phyloP scores from a whole-genome alignment of 2,113 vertebrate genomes.

The Chrysochloris asiatica region DNA sequence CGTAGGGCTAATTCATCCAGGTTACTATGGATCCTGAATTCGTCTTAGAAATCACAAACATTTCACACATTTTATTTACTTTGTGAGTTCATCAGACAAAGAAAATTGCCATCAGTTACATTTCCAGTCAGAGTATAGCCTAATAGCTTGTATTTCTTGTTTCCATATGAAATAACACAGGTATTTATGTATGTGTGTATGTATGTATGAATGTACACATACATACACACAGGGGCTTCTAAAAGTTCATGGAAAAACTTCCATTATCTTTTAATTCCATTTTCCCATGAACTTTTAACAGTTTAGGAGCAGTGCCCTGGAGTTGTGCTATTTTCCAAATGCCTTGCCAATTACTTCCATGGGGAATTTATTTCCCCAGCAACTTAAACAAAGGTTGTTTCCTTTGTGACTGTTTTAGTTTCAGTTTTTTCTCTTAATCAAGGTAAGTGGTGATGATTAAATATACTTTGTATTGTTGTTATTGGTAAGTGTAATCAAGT shows the following conservation, averaged over 20 bases:
- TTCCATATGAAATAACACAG: not conserved
- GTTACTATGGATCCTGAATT: not conserved
- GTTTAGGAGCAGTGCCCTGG: not conserved
- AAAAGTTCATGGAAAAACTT: too few species aligned
- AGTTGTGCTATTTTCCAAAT: slow-evolving; percentile 44
- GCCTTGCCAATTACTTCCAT: slow-evolving; percentile 48
- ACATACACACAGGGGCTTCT: too few species aligned
- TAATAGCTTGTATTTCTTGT: not conserved
- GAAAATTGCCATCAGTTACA: not conserved
- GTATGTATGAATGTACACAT: too few species aligned
- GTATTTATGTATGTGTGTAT: not conserved
- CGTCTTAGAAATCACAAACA: slow-evolving; percentile 45
- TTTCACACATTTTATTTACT: slow-evolving; percentile 10
- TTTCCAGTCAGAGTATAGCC: not conserved
- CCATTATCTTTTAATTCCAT: too few species aligned
- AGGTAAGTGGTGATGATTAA: not conserved
- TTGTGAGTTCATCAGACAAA: slow-evolving; percentile 18
- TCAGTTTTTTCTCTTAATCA: slow-evolving; percentile 17
- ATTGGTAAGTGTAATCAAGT: too few species aligned
- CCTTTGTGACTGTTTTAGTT: not conserved
- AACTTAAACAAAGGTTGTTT: slow-evolving; percentile 49
- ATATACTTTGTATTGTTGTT: too few species aligned
- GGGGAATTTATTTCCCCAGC: slow-evolving; percentile 63
- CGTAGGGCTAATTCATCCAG: not conserved
- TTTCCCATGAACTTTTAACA: too few species aligned